phyloP scores from a whole-genome alignment of 2,113 vertebrate species.

The Gadus chalcogrammus region DNA sequence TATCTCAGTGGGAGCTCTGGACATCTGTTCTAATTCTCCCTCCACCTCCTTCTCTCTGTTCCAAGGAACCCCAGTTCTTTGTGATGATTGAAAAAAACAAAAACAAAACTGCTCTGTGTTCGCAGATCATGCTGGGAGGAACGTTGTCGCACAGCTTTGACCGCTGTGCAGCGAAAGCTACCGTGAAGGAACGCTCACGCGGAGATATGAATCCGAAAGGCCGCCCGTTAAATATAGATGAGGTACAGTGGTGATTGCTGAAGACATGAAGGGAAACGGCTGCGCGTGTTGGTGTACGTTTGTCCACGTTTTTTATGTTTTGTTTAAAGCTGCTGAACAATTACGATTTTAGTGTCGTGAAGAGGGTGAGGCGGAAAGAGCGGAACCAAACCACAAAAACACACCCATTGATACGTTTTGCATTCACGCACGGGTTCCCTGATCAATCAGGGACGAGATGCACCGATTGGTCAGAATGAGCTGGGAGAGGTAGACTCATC shows the following conservation, averaged over 20 bases:
- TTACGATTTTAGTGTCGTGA: too few species aligned
- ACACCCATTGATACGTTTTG: too few species aligned
- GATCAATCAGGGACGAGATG: too few species aligned
- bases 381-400: too few species aligned
- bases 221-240: constrained; percentile 59
- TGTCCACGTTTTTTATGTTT: neutral
- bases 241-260: neutral
- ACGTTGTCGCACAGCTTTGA: constrained; percentile 54
- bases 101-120: constrained; percentile 34
- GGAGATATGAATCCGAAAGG: constrained; percentile 58
- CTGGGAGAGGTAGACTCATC: too few species aligned
- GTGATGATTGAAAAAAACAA: constrained; percentile 18
- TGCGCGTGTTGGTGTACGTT: constrained; percentile 9
- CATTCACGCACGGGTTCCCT: too few species aligned
- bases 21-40: constrained; percentile 45
- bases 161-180: constrained; percentile 50
- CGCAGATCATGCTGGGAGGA: constrained; percentile 54
- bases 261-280: too few species aligned
- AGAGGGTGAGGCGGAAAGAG: too few species aligned
- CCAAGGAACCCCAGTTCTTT: neutral
- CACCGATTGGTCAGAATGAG: too few species aligned
- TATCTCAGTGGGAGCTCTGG: constrained; percentile 34
- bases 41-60: constrained; percentile 10
- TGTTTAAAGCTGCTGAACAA: too few species aligned
- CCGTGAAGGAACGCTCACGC: constrained; percentile 39